Percentiles rank a stretch among this genome's conserved stretches.
These are phyloP conservation scores for Leuciscus waleckii DNA, from an alignment of 2,797 vertebrate species.

Conservation along the genomic window DNA sequence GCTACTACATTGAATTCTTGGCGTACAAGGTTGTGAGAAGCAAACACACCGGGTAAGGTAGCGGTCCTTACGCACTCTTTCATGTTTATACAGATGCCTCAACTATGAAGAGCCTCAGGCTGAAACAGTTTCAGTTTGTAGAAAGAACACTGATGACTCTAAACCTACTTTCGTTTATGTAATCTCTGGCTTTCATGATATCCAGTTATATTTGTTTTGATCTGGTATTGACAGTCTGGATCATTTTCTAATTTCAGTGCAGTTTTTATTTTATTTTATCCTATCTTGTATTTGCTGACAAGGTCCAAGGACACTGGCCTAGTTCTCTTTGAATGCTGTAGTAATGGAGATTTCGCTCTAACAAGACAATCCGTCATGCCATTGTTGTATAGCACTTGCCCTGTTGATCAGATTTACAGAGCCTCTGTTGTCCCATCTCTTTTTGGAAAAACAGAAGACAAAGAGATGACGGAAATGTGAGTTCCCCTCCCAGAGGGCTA, in stretches of 20 bases:
- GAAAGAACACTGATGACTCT: not conserved
- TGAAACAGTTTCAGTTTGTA: slow-evolving; percentile 34
- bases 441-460: slow-evolving; percentile 80
- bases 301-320: not conserved
- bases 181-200: not conserved
- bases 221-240: not conserved
- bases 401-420: slow-evolving; percentile 77
- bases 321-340: slow-evolving; percentile 3
- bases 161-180: slow-evolving; percentile 40
- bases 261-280: slow-evolving; percentile 1
- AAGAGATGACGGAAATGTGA: slow-evolving; percentile 76
- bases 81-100: slow-evolving; percentile 8
- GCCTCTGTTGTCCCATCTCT: slow-evolving; percentile 74
- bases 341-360: slow-evolving; percentile 13
- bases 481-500: slow-evolving; percentile 79
- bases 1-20: not conserved
- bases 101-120: slow-evolving; percentile 19
- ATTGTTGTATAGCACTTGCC: slow-evolving; percentile 66
- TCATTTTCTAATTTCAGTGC: not conserved
- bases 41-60: slow-evolving; percentile 4
- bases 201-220: not conserved
- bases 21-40: not conserved
- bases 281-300: not conserved
- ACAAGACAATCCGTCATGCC: slow-evolving; percentile 61
- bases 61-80: not conserved